Conservation (phyloP, 2,888 invertebrate species). For the Rhagophthalmus giganteus region DNA sequence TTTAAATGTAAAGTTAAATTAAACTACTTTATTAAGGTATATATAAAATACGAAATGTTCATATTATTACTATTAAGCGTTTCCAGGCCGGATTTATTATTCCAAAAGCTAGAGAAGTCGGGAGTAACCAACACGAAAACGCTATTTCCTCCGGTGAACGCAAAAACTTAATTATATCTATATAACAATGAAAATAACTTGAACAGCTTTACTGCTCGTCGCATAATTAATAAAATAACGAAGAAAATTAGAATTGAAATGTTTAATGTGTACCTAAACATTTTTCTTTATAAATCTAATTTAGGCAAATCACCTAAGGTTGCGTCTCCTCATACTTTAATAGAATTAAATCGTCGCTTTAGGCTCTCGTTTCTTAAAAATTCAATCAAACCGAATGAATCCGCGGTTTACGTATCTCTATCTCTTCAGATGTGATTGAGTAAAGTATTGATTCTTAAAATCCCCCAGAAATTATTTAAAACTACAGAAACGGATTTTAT, state of each 20-base stretch:
- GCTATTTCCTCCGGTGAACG: slow-evolving; percentile 4
- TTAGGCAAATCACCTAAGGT: slow-evolving; percentile 9
- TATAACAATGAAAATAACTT: too few relatives aligned
- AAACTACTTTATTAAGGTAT: too few relatives aligned
- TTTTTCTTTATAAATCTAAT: slow-evolving; percentile 6
- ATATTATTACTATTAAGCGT: slow-evolving; percentile 12
- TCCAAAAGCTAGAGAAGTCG: slow-evolving; percentile 7
- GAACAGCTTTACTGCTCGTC: too few relatives aligned
- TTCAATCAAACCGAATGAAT: slow-evolving; percentile 12
- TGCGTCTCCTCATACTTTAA: slow-evolving; percentile 4
- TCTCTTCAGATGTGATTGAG: slow-evolving; percentile 1
- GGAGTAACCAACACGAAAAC: slow-evolving; percentile 10
- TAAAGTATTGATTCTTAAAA: slow-evolving; percentile 7
- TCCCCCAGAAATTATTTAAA: slow-evolving; percentile 5
- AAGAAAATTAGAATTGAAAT: not conserved
- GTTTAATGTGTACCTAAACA: too few relatives aligned
- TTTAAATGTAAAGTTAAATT: too few relatives aligned
- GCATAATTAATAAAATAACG: not conserved
- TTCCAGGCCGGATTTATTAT: slow-evolving; percentile 14
- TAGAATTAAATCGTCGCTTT: slow-evolving; percentile 12
- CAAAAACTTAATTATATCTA: not conserved
- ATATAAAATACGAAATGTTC: too few relatives aligned
- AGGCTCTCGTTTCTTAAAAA: slow-evolving; percentile 7
- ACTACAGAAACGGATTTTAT: slow-evolving; percentile 4
- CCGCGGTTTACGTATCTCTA: slow-evolving; percentile 9